phyloP scores from a whole-genome alignment of 1,140 invertebrate genomes.

The Nautilus pompilius region DNA sequence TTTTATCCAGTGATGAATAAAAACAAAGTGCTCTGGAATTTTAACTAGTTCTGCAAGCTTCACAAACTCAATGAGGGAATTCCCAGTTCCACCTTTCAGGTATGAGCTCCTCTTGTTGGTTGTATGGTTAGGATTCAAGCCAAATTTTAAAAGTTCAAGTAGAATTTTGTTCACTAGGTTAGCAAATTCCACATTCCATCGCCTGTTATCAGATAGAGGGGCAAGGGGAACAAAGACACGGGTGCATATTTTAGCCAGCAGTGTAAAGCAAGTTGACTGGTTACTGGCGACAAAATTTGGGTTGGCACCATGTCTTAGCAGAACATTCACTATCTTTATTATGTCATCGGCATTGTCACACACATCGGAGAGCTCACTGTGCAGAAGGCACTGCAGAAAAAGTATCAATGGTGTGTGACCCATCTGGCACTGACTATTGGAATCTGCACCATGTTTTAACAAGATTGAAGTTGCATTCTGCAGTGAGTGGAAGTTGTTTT shows the following conservation, averaged over 20 bases:
- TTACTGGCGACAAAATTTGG: constrained; percentile 30
- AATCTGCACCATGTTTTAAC: constrained; percentile 29
- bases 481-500: constrained; percentile 34
- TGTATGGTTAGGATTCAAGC: constrained; percentile 43
- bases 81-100: constrained; percentile 31
- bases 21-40: constrained; percentile 25
- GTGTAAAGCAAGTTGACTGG: constrained; percentile 23
- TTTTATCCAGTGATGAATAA: constrained; percentile 40
- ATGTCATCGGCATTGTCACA: constrained; percentile 23
- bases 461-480: constrained; percentile 30
- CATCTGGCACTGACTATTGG: constrained; percentile 30
- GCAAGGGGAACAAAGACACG: constrained; percentile 17
- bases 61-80: constrained; percentile 45
- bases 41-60: constrained; percentile 25
- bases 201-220: background rate
- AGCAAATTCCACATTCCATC: constrained; percentile 21
- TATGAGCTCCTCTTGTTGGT: constrained; percentile 21
- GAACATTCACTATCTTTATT: constrained; percentile 19
- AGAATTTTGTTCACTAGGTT: constrained; percentile 32
- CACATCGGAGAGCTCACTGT: constrained; percentile 27
- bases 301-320: constrained; percentile 37
- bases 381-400: constrained; percentile 36
- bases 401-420: constrained; percentile 44
- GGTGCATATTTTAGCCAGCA: constrained; percentile 31
- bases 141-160: constrained; percentile 28